Evolutionary conservation across 2,797 vertebrate species (phyloP), one percentile per base, ranked within the genome.

Genomic region (Pempheris klunzingeri): DNA sequence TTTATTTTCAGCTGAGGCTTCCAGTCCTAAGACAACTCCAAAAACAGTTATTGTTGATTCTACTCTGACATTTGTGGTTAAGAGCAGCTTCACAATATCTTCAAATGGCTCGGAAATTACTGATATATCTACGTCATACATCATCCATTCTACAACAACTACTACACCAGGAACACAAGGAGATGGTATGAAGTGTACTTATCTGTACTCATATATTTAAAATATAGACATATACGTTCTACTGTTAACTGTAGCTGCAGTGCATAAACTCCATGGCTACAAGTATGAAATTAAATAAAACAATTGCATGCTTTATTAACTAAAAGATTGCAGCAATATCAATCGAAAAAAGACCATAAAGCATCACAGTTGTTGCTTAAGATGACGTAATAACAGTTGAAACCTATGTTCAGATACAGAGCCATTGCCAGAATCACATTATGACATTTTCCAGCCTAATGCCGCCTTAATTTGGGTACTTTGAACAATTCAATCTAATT

Each of bases 141-240:
- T 3, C 2, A 59, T 14, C 34, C 5, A 53, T 24, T 1, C 47
- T 53, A 30, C 4, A n/a, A 24, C 20, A 9, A 15, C 60, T 4
- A 2, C 36, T 46, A 14, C 34, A 46, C 2, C 32, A 44, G 22
- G 18, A 50, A 38, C 30, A 53, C 26, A 41, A 58, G 11, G 44
- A 72, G 4, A 17, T 15, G 70, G 59, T 77, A 66, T 7, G 28
- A 59, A 53, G 36, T 53, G 2, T 50, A 22, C 28, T 38, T 3
- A 52, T 55, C 3, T 71, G 11, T 17, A 28, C 8, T 66, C 28
- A n/a, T 8, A 41, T 15, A 41, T 41, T 17, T 6, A 14, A 53
- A 30, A 24, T 9, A 47, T 6, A 26, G 2, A 26, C n/a, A n/a
- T 5, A 15, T 17, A 3, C 15, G 24, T 52, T 34, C 39, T 1